Evolutionary conservation across 2,797 vertebrate species (phyloP).

Genomic region (Limosa lapponica): DNA sequence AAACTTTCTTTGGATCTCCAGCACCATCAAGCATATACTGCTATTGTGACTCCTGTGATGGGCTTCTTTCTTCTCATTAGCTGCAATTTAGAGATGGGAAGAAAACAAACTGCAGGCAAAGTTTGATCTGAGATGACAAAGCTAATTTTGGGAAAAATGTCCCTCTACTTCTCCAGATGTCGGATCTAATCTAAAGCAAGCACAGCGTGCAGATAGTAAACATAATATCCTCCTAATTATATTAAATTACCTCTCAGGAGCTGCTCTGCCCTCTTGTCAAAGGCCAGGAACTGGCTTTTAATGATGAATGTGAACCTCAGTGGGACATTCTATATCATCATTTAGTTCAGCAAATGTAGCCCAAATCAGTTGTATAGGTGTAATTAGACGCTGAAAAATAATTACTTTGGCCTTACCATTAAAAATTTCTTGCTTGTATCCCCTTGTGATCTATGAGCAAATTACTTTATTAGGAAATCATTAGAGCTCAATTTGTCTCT

Average conservation of each 20-base stretch:
- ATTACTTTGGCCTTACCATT: conserved; percentile 75
- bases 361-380: conserved; percentile 68
- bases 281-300: conserved; percentile 56
- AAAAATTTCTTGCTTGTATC: conserved; percentile 66
- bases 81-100: conserved; percentile 5
- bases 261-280: conserved; percentile 65
- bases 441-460: conserved; percentile 79
- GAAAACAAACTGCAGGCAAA: conserved; percentile 3
- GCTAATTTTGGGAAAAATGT: conserved; percentile 34
- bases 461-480: conserved; percentile 83
- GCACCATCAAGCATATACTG: background rate
- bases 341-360: conserved; percentile 50
- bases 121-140: conserved; percentile 46
- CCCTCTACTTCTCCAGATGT: conserved; percentile 26
- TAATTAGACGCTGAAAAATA: conserved; percentile 80
- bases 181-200: conserved; percentile 43
- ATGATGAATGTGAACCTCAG: conserved; percentile 49
- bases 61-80: conserved; percentile 29
- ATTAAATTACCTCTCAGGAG: conserved; percentile 63
- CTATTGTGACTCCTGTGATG: background rate
- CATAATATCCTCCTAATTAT: conserved; percentile 66
- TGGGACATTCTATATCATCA: conserved; percentile 54
- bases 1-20: background rate
- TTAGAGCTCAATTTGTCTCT: conserved; percentile 79
- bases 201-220: conserved; percentile 51